A percentile compares a stretch with the other conserved stretches of the same genome.
These are phyloP conservation scores for Triplophysa tibetana DNA, from an alignment of 2,113 vertebrate species.

Conservation along the genomic window DNA sequence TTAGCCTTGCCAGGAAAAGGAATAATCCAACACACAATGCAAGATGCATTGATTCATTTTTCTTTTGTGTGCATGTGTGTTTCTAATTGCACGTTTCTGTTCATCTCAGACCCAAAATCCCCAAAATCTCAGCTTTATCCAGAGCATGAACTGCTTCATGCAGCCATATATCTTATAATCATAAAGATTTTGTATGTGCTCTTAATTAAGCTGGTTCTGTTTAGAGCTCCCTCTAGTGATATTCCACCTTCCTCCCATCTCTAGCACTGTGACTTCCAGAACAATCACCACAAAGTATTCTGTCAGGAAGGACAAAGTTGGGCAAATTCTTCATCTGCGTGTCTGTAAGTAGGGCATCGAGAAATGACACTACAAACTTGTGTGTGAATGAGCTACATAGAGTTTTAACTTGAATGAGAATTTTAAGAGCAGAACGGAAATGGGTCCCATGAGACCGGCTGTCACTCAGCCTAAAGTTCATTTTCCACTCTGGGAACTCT, in stretches of 20 bases:
- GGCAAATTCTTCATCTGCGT: not conserved
- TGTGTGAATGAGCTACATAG: conserved; percentile 47
- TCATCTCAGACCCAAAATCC: not conserved
- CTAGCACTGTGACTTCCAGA: not conserved
- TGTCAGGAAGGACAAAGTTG: not conserved
- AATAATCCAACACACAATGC: not conserved
- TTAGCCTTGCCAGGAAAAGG: conserved; percentile 46
- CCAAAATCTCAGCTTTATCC: not conserved
- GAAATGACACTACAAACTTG: conserved; percentile 3
- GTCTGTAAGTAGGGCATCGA: conserved; percentile 30
- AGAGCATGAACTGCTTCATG: not conserved
- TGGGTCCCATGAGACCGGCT: conserved; percentile 21
- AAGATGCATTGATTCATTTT: not conserved
- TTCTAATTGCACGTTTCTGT: not conserved
- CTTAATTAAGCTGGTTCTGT: conserved; percentile 27
- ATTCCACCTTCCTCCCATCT: not conserved
- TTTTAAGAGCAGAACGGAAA: conserved; percentile 26
- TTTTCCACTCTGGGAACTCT: conserved; percentile 23
- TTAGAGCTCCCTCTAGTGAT: conserved; percentile 43
- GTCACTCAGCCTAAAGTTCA: conserved; percentile 53
- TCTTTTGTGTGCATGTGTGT: conserved; percentile 21
- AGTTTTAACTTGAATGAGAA: conserved; percentile 39
- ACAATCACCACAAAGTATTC: not conserved
- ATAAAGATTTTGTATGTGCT: not conserved
- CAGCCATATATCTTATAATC: not conserved